These are phyloP conservation scores for Malthinus seriepunctatus DNA, from an alignment of 2,888 invertebrate species.

Conservation along the genomic window DNA sequence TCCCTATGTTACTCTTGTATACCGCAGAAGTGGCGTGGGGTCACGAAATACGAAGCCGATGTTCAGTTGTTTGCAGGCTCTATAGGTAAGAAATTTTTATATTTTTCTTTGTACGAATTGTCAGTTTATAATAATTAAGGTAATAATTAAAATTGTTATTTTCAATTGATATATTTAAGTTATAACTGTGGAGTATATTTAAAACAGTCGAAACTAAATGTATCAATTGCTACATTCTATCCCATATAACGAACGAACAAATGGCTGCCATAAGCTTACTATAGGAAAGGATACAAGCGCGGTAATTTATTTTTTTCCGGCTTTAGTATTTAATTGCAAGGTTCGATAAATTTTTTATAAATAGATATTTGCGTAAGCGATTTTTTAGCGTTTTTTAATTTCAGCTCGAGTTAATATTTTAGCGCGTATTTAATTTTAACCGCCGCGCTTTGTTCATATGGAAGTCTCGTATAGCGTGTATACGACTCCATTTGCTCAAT, in stretches of 20 bases:
- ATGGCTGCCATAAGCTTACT: conserved; percentile 61
- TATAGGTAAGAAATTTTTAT: conserved; percentile 64
- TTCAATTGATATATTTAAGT: conserved; percentile 41
- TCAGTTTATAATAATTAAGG: conserved; percentile 55
- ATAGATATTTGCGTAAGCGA: conserved; percentile 41
- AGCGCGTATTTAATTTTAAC: conserved; percentile 37
- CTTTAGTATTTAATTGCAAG: conserved; percentile 15
- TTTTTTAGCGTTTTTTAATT: conserved; percentile 43
- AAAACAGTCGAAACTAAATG: conserved; percentile 45
- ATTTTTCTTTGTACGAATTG: conserved; percentile 58
- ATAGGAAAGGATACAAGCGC: conserved; percentile 47
- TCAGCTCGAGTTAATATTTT: conserved; percentile 3
- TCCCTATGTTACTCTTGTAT: conserved; percentile 58
- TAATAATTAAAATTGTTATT: conserved; percentile 46
- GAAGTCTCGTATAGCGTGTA: conserved; percentile 49
- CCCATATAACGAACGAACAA: conserved; percentile 56
- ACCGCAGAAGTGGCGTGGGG: conserved; percentile 68
- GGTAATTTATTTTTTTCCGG: conserved; percentile 39
- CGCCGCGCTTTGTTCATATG: conserved; percentile 54
- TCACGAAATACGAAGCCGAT: conserved; percentile 65
- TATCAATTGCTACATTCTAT: conserved; percentile 49
- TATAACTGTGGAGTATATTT: conserved; percentile 40
- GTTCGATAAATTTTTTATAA: conserved; percentile 41
- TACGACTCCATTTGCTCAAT: conserved; percentile 57
- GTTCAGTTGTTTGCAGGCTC: conserved; percentile 61